Conservation (phyloP, 2,888 invertebrate species). For the Aplocera efformata region DNA sequence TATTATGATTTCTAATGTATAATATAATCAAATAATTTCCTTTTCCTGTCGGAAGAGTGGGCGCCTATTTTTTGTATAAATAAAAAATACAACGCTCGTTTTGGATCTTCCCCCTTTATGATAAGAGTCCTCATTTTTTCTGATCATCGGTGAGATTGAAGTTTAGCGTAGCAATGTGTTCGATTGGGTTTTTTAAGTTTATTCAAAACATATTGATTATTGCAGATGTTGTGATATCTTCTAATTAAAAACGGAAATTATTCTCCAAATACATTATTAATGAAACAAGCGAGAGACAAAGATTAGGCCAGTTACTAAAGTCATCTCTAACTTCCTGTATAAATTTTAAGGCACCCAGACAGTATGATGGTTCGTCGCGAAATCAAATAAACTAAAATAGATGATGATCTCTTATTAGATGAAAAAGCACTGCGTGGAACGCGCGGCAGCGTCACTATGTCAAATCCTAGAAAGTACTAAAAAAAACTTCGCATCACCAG, state of each 20-base stretch:
- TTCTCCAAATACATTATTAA: background rate
- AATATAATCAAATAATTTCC: constrained; percentile 78
- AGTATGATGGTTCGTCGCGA: too few relatives aligned
- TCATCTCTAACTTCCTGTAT: too few relatives aligned
- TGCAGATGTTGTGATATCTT: constrained; percentile 57
- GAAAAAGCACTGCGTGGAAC: too few relatives aligned
- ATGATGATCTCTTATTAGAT: too few relatives aligned
- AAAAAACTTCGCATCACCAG: too few relatives aligned
- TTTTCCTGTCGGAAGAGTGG: constrained; percentile 75
- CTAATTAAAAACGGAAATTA: constrained; percentile 3
- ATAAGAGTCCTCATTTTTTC: constrained; percentile 30
- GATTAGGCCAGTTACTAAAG: too few relatives aligned
- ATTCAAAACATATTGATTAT: constrained; percentile 57
- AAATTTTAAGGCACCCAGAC: too few relatives aligned
- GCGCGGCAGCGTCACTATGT: too few relatives aligned
- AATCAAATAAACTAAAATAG: too few relatives aligned
- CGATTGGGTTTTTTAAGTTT: constrained; percentile 55
- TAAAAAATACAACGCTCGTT: constrained; percentile 38
- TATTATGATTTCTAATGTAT: constrained; percentile 62
- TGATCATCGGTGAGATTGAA: constrained; percentile 28
- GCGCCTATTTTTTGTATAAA: constrained; percentile 57
- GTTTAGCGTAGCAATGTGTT: constrained; percentile 68
- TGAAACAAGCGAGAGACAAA: too few relatives aligned
- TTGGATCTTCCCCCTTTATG: constrained; percentile 29
- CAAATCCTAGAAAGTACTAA: too few relatives aligned